Conservation (phyloP, 2,888 invertebrate species). For the Rhorus exstirpatorius region DNA sequence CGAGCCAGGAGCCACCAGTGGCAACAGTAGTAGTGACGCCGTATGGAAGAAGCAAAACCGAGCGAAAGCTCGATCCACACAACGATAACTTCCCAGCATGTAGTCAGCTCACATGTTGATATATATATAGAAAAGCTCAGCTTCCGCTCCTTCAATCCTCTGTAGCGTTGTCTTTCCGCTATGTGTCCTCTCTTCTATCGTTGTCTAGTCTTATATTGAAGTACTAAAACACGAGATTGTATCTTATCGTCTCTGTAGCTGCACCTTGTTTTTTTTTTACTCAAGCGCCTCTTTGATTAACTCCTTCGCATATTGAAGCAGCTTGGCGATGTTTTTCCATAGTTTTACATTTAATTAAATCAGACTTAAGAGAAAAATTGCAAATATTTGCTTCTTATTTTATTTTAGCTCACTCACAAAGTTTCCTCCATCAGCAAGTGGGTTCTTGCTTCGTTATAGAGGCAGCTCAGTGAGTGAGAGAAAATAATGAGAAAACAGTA, state of each 20-base stretch:
- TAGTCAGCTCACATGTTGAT: constrained; percentile 43
- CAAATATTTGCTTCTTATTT: too few species aligned
- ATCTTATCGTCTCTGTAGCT: constrained; percentile 32
- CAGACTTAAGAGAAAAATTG: not conserved
- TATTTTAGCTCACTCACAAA: too few species aligned
- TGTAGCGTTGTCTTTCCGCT: constrained; percentile 25
- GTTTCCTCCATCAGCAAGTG: too few species aligned
- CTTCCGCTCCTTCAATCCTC: constrained; percentile 17
- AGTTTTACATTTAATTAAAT: not conserved
- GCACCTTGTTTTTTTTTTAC: not conserved
- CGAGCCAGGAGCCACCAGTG: constrained; percentile 54
- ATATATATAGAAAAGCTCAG: constrained; percentile 53
- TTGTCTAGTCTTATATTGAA: constrained; percentile 22
- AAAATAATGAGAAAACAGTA: too few species aligned
- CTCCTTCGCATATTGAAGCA: not conserved
- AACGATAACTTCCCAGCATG: constrained; percentile 21
- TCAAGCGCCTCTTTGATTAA: constrained; percentile 34
- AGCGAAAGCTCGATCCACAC: constrained; percentile 44
- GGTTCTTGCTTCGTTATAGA: too few species aligned
- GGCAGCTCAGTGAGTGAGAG: too few species aligned
- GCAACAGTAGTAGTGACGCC: constrained; percentile 29
- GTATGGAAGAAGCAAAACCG: constrained; percentile 43
- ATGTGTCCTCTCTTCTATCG: constrained; percentile 5
- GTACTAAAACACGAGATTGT: constrained; percentile 28
- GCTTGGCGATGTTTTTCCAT: not conserved